phyloP scores from a whole-genome alignment of 2,797 vertebrate genomes.

The Smutsia temminckii region DNA sequence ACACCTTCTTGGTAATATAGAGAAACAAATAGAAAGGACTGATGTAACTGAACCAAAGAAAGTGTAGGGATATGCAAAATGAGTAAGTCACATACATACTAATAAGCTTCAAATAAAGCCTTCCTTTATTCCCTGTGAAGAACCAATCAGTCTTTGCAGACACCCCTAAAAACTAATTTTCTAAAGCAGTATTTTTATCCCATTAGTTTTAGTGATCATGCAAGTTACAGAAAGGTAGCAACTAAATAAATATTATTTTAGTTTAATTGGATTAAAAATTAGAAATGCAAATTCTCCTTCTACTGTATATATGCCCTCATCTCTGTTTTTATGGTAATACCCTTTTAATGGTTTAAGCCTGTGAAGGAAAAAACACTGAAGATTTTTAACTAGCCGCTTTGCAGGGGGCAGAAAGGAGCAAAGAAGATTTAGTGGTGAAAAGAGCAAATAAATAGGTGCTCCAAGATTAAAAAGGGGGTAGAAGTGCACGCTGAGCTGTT shows the following conservation, averaged over 20 bases:
- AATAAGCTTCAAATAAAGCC: constrained; percentile 75
- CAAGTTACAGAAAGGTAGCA: constrained; percentile 77
- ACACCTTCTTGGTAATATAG: constrained; percentile 45
- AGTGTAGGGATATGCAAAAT: constrained; percentile 76
- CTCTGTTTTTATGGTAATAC: constrained; percentile 89
- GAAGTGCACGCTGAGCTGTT: constrained; percentile 92
- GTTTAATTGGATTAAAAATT: constrained; percentile 88
- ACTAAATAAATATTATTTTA: constrained; percentile 87
- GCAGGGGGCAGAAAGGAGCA: constrained; percentile 90
- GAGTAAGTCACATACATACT: constrained; percentile 71
- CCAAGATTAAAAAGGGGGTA: constrained; percentile 94
- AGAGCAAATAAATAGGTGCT: constrained; percentile 98
- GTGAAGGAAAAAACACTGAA: constrained; percentile 88
- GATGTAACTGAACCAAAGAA: constrained; percentile 70
- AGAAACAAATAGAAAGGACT: constrained; percentile 70
- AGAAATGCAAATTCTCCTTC: constrained; percentile 87
- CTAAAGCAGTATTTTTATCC: constrained; percentile 74
- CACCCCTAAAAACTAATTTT: constrained; percentile 80
- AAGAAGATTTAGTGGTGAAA: constrained; percentile 94
- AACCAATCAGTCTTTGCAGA: constrained; percentile 76
- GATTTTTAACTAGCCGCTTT: constrained; percentile 90
- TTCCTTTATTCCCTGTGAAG: constrained; percentile 73
- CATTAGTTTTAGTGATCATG: constrained; percentile 79
- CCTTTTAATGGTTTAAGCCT: constrained; percentile 91
- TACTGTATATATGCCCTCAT: constrained; percentile 80